Conservation (phyloP, 1,140 invertebrate species). For the Leptopilina clavipes region DNA sequence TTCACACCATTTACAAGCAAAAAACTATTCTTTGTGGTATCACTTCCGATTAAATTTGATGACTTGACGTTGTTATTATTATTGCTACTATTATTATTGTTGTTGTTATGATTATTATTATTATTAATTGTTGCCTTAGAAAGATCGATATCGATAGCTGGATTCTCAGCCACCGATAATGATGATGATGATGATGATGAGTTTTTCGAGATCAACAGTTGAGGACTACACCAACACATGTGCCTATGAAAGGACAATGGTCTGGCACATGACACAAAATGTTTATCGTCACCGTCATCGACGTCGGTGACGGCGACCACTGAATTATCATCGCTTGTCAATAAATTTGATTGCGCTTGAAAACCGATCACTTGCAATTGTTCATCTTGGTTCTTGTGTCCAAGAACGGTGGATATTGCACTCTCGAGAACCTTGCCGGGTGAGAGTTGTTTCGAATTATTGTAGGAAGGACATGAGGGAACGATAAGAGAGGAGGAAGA, state of each 20-base stretch:
- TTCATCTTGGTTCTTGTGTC: constrained; percentile 32
- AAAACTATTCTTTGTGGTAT: background rate
- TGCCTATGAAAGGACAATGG: constrained; percentile 75
- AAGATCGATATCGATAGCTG: background rate
- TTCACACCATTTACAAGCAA: background rate
- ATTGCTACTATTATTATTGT: constrained; percentile 38
- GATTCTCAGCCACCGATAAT: constrained; percentile 39
- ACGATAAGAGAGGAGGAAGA: constrained; percentile 28
- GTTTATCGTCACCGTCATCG: background rate
- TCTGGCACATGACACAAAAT: constrained; percentile 69
- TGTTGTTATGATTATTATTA: constrained; percentile 43
- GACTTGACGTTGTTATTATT: constrained; percentile 40
- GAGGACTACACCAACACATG: constrained; percentile 74
- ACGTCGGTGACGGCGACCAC: no score
- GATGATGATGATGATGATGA: no score
- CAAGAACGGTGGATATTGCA: background rate
- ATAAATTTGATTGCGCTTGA: constrained; percentile 33
- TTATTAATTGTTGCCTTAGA: constrained; percentile 26
- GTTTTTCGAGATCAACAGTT: constrained; percentile 28
- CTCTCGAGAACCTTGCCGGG: constrained; percentile 4
- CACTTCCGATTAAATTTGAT: constrained; percentile 8
- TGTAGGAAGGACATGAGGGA: constrained; percentile 32
- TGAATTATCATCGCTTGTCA: background rate
- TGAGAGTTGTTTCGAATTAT: constrained; percentile 35
- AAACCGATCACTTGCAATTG: constrained; percentile 44